Evolutionary conservation across 2,888 invertebrate species (phyloP).

Genomic region (Troides oblongomaculatus): DNA sequence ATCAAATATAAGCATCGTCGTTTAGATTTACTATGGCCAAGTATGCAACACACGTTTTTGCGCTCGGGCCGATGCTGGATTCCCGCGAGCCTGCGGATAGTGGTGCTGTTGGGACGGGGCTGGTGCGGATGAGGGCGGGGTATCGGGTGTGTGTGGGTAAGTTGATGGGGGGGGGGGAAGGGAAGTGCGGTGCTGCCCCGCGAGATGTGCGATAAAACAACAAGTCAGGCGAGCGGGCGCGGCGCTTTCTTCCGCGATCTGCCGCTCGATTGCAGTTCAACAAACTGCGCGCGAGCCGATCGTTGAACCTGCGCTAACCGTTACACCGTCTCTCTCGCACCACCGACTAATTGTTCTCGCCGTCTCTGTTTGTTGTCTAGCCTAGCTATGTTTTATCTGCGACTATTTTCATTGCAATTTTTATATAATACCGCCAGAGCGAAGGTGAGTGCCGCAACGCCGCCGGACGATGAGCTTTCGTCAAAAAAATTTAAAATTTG

Average conservation of each 20-base stretch:
- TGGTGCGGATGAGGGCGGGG: not conserved
- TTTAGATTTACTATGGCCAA: too few species aligned
- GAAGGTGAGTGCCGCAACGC: not conserved
- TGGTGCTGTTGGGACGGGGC: not conserved
- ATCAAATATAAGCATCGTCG: too few species aligned
- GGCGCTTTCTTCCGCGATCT: slow-evolving; percentile 70
- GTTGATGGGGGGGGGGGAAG: not conserved
- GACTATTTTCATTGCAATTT: slow-evolving; percentile 54
- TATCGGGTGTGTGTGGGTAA: not conserved
- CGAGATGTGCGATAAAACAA: slow-evolving; percentile 56
- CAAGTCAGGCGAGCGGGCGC: slow-evolving; percentile 59
- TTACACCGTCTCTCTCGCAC: slow-evolving; percentile 57
- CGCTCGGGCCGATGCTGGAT: too few species aligned
- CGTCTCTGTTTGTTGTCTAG: slow-evolving; percentile 47
- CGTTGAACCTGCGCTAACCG: slow-evolving; percentile 75
- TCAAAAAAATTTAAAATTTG: not conserved
- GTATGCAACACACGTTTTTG: too few species aligned
- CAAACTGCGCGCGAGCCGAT: slow-evolving; percentile 77
- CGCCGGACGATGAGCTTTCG: not conserved
- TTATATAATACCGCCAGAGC: not conserved
- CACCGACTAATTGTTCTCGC: slow-evolving; percentile 18
- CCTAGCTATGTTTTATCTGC: slow-evolving; percentile 53
- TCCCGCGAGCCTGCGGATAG: not conserved
- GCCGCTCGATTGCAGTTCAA: slow-evolving; percentile 69
- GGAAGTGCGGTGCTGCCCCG: slow-evolving; percentile 23